Base-by-base conservation (phyloP, 2,888 invertebrate species). In the Prosapia bicincta region DNA sequence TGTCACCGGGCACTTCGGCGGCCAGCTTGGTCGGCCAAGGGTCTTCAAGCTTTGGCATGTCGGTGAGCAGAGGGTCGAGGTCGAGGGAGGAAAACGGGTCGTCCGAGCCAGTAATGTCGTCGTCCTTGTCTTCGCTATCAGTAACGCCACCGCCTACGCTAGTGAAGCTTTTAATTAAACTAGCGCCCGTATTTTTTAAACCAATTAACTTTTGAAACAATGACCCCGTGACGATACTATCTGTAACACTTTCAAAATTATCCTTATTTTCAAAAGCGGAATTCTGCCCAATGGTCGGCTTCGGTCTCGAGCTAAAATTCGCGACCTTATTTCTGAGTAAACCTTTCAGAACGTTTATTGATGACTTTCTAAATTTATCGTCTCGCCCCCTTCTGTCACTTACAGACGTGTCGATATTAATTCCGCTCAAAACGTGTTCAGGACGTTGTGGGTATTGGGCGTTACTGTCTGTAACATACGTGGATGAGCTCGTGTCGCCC, bases 1-100 rank as follows among this genome's bases (percentile, higher is more conserved):
- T 87, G 83, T 97, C 93, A 0, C 97, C 97, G 83, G 95, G 93
- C 67, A 96, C 91, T 15, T 93, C 91, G 0, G 96, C 94, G 81
- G 95, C 93, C 82, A 92, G 90, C 82, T 95, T 95, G 3, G 94
- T 91, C 0, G 95, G 95, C 95, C 95, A 95, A 0, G 54, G 54
- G 13, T 54, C 54, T n/a, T 54, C 54, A 2, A 20, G 20, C 7
- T 54, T 54, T 3, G 54, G 20, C 7, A 54, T 2, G 20, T 54
- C 20, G 3, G 54, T 54, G 20, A 54, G 1, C 20, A 54, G 20
- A 54, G 38, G 15, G 15, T 54, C 54, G 3, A 54, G 20, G 13
- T 54, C 54, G 1, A 54, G 20, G 3, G 13, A 20, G 30, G 30
- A 30, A 5, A 30, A 30, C 30, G 30, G 5, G 6, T 30, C 30